Conservation (phyloP, 1,140 invertebrate genomes). For the Drosophila hydei region DNA sequence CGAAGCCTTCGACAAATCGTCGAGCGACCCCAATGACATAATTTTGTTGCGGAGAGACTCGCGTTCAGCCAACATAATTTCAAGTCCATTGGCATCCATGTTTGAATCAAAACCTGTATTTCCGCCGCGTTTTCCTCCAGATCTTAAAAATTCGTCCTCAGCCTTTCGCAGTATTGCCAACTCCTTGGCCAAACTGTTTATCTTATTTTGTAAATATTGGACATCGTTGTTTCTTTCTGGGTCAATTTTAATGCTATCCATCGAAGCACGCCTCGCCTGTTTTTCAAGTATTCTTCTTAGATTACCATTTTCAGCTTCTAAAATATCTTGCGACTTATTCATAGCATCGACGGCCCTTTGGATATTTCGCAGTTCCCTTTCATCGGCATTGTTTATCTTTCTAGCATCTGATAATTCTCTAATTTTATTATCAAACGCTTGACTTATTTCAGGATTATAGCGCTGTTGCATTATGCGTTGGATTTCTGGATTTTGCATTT, state of each 20-base stretch:
- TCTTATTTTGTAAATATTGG: constrained; percentile 62
- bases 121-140: neutral
- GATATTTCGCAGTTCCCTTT: constrained; percentile 52
- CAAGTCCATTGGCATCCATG: constrained; percentile 53
- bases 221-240: constrained; percentile 66
- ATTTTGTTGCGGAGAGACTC: constrained; percentile 61
- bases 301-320: constrained; percentile 66
- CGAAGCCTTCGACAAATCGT: constrained; percentile 30
- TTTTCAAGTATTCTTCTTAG: constrained; percentile 72
- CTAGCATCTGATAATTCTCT: constrained; percentile 45
- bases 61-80: constrained; percentile 63
- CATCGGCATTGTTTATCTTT: constrained; percentile 63
- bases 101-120: constrained; percentile 11
- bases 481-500: constrained; percentile 57
- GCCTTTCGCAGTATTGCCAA: constrained; percentile 56
- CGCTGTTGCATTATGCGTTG: constrained; percentile 68
- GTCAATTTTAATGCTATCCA: constrained; percentile 59
- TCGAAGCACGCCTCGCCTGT: constrained; percentile 45
- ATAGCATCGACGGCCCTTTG: constrained; percentile 65
- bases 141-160: constrained; percentile 57
- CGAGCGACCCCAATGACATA: constrained; percentile 40
- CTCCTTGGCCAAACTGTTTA: constrained; percentile 66
- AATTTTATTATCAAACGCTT: constrained; percentile 62
- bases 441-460: constrained; percentile 57
- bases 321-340: constrained; percentile 69